Percentiles rank a stretch among this genome's conserved stretches.
Evolutionary conservation across 2,888 invertebrate genomes (phyloP).

Genomic region (Tetragonisca angustula): DNA sequence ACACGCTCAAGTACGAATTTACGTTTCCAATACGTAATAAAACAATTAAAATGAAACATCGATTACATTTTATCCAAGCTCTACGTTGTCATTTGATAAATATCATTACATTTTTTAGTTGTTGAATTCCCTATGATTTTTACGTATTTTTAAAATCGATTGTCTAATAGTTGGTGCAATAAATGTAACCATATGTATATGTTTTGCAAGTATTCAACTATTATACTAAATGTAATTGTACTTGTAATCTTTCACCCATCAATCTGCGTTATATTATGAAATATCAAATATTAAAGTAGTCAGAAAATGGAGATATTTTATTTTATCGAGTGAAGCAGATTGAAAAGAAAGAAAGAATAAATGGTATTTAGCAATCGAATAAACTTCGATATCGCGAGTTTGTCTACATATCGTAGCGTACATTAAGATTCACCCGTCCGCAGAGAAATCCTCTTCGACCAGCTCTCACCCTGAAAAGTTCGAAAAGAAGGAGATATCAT

Average conservation of each 20-base stretch:
- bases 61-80: too few species aligned
- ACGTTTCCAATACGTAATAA: too few species aligned
- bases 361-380: background rate
- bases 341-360: background rate
- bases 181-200: background rate
- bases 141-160: too few species aligned
- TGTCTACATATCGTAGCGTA: constrained; percentile 1
- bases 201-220: background rate
- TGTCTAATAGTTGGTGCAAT: too few species aligned
- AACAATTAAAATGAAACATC: too few species aligned
- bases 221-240: background rate
- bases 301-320: too few species aligned
- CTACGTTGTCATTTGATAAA: too few species aligned
- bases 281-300: too few species aligned
- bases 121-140: too few species aligned
- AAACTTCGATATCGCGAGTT: constrained; percentile 19
- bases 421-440: constrained; percentile 43
- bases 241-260: background rate
- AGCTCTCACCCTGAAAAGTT: constrained; percentile 10
- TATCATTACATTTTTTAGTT: too few species aligned
- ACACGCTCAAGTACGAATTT: too few species aligned
- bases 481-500: constrained; percentile 28
- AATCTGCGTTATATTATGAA: too few species aligned
- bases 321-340: background rate
- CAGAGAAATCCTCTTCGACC: constrained; percentile 39